Evolutionary conservation across 35 echinoderm and acorn worm genomes (phyloP).

Genomic region (Apostichopus californicus): DNA sequence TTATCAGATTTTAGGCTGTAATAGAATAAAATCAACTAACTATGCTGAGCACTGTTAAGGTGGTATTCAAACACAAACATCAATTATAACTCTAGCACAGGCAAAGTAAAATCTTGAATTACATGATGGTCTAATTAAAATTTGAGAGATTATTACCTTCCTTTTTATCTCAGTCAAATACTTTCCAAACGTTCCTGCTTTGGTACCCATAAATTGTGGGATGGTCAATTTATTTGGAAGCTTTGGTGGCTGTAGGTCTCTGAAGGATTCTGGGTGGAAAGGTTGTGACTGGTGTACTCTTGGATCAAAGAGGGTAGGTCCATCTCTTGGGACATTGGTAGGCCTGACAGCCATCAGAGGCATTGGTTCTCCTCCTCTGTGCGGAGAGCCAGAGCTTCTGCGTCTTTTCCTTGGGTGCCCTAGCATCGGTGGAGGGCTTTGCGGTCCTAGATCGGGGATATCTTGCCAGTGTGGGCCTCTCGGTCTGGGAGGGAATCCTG

Average conservation of each 20-base stretch:
- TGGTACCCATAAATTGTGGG: conserved; percentile 5
- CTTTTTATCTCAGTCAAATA: not conserved
- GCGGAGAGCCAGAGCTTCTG: conserved; percentile 15
- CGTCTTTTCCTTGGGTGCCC: conserved; percentile 10
- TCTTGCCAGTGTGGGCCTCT: conserved; percentile 13
- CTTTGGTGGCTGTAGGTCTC: not conserved
- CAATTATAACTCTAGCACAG: too few relatives aligned
- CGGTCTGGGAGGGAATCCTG: not conserved
- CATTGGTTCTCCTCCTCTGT: not conserved
- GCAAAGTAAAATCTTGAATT: too few relatives aligned
- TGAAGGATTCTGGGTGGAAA: not conserved
- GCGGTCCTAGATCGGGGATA: not conserved
- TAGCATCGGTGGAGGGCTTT: not conserved
- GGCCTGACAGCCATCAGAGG: not conserved
- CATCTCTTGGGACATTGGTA: not conserved
- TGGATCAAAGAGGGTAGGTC: not conserved
- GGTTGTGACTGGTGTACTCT: not conserved
- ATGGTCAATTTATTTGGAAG: not conserved
- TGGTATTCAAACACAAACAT: too few relatives aligned
- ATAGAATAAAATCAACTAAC: too few relatives aligned
- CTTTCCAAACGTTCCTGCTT: conserved; percentile 8
- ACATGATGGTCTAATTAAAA: too few relatives aligned
- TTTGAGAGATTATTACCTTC: not conserved
- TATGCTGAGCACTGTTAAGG: too few relatives aligned
- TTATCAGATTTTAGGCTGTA: too few relatives aligned